phyloP scores from a whole-genome alignment of 2,888 invertebrate genomes.

The Nezara viridula region DNA sequence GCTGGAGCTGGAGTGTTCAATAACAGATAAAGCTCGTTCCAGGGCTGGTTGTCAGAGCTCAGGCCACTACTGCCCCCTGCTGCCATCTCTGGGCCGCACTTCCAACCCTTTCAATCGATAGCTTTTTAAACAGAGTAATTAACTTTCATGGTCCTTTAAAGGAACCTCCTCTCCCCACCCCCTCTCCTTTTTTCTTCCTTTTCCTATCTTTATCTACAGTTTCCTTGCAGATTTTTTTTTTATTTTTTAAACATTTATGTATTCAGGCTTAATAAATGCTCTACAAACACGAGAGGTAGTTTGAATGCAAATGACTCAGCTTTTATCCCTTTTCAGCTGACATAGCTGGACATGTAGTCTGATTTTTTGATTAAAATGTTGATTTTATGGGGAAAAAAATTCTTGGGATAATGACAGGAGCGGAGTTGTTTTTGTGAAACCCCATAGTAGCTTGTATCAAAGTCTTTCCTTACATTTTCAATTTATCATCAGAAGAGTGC shows the following conservation, averaged over 20 bases:
- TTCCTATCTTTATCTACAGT: not conserved
- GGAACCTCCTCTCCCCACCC: too few species aligned
- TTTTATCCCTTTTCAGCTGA: constrained; percentile 22
- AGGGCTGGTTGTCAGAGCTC: not conserved
- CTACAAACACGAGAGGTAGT: not conserved
- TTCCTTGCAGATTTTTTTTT: not conserved
- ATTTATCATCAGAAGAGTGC: too few species aligned
- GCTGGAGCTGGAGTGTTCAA: constrained; percentile 42
- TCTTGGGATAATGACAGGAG: not conserved
- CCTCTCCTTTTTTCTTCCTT: not conserved
- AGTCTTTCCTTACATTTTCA: too few species aligned
- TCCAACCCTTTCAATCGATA: constrained; percentile 41
- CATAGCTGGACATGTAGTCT: not conserved
- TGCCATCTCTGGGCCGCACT: not conserved
- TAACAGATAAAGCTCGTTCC: constrained; percentile 52
- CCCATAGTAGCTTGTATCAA: not conserved
- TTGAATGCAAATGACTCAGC: constrained; percentile 46
- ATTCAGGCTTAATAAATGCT: constrained; percentile 30
- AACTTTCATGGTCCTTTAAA: constrained; percentile 46
- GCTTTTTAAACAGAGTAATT: constrained; percentile 45
- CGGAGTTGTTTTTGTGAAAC: not conserved
- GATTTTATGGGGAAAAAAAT: not conserved
- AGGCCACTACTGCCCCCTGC: not conserved
- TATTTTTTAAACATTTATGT: constrained; percentile 14
- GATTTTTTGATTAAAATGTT: constrained; percentile 30